phyloP scores from a whole-genome alignment of 2,113 vertebrate genomes.

The Cephalopterus ornatus region DNA sequence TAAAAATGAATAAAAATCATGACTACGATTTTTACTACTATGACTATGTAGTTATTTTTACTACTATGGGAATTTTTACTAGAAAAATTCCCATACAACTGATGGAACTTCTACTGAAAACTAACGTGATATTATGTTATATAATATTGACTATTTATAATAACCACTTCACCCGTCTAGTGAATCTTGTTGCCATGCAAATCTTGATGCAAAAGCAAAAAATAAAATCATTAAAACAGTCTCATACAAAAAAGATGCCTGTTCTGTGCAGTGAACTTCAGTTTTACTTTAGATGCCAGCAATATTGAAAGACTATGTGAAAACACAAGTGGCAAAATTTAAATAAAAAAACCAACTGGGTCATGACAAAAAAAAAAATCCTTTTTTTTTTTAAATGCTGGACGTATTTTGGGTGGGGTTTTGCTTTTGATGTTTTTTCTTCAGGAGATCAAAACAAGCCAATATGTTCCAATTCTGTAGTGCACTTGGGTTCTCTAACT shows the following conservation, averaged over 20 bases:
- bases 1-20: not conserved
- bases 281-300: not conserved
- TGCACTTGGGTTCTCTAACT: rapidly evolving
- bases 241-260: not conserved
- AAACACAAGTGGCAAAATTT: not conserved
- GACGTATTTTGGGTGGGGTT: not conserved
- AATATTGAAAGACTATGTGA: not conserved
- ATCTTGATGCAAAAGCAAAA: not conserved
- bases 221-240: not conserved
- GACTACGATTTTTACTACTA: no score
- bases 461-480: not conserved
- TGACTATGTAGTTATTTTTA: no score
- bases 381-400: not conserved
- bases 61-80: no score
- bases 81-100: no score
- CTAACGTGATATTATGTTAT: not conserved
- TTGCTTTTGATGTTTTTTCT: not conserved
- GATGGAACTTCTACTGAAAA: not conserved
- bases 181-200: not conserved
- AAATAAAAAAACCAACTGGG: not conserved
- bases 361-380: not conserved
- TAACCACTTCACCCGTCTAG: not conserved
- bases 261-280: not conserved
- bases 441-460: not conserved
- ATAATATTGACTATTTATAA: not conserved